These are phyloP conservation scores for Leucoma salicis DNA, from an alignment of 2,888 invertebrate genomes.

Conservation along the genomic window DNA sequence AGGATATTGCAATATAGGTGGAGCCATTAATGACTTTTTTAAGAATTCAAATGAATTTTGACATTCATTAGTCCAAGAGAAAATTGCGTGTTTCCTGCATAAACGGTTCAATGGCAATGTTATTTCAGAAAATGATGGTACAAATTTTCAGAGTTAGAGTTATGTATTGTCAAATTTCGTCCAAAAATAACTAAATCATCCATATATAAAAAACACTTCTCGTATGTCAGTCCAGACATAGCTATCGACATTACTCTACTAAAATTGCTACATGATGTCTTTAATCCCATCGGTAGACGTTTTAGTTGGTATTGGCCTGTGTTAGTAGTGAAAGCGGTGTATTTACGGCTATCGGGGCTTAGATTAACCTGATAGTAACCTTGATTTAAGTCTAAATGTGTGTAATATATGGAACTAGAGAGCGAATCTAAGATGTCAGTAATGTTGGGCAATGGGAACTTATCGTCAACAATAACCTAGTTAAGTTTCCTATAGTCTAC, in stretches of 20 bases:
- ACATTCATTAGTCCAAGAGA: no score
- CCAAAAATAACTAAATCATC: slow-evolving; percentile 1
- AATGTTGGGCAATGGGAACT: background rate
- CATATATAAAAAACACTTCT: background rate
- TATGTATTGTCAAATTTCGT: background rate
- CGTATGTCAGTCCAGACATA: slow-evolving; percentile 1
- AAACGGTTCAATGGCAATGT: no score
- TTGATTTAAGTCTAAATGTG: background rate
- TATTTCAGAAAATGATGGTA: no score
- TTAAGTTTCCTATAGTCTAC: no score
- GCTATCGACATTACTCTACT: background rate
- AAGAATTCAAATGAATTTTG: no score
- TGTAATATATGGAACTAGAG: background rate
- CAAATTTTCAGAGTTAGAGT: no score
- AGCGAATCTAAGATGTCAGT: background rate
- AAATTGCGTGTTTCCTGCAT: no score
- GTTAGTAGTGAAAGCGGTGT: background rate
- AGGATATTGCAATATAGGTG: no score
- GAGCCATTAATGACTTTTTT: no score
- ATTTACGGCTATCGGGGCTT: no score
- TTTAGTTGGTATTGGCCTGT: background rate
- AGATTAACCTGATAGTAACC: background rate
- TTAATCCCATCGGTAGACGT: background rate
- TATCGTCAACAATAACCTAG: background rate
- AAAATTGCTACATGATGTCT: background rate